These are phyloP conservation scores for Clinocottus analis DNA, from an alignment of 2,113 vertebrate genomes.

Conservation along the genomic window DNA sequence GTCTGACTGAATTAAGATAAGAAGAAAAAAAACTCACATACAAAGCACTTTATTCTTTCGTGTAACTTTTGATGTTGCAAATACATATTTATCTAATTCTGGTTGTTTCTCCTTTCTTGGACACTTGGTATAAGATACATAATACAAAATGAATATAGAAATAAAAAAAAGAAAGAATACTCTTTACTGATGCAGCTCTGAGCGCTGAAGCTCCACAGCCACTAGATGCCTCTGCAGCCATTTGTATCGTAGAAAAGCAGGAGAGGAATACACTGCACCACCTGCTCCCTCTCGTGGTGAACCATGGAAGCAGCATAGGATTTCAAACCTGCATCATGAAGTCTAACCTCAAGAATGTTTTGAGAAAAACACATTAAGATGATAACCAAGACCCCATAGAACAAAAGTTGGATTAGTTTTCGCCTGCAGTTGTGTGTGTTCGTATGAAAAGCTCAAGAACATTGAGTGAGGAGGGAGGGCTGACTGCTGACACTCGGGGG, in stretches of 20 bases:
- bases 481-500: neutral
- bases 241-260: neutral
- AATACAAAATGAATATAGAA: neutral
- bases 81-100: slow-evolving; percentile 75
- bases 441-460: neutral
- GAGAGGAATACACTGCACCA: neutral
- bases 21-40: slow-evolving; percentile 27
- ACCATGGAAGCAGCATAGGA: neutral
- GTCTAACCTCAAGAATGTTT: neutral
- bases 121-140: neutral
- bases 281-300: neutral
- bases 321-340: neutral
- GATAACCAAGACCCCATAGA: neutral
- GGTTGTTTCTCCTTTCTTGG: slow-evolving; percentile 6
- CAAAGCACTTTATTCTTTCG: slow-evolving; percentile 76
- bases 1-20: slow-evolving; percentile 27
- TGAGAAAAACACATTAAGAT: neutral
- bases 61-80: slow-evolving; percentile 69
- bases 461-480: neutral
- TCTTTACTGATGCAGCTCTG: neutral
- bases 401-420: neutral
- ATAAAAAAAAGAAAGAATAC: neutral
- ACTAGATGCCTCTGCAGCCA: slow-evolving; percentile 66
- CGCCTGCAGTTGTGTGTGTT: neutral
- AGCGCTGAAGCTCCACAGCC: slow-evolving; percentile 16